Percentiles rank a stretch among this genome's conserved stretches.
These are phyloP conservation scores for Porites lutea DNA, from an alignment of 64 coral and sea anemone species.

Conservation along the genomic window DNA sequence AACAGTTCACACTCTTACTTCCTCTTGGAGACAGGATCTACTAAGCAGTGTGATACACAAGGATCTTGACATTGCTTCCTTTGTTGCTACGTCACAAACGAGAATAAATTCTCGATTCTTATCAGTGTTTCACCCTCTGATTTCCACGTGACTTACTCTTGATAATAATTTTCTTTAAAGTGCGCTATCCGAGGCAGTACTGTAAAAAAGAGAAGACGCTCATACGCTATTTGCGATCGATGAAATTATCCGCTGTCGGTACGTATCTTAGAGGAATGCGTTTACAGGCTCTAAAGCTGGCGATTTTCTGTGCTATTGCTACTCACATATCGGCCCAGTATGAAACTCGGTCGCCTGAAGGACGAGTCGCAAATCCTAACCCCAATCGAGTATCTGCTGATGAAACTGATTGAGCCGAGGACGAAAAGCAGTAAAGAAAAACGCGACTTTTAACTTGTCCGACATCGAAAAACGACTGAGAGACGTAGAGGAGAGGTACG, in stretches of 20 bases:
- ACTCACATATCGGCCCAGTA: neutral
- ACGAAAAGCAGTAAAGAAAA: slow-evolving; percentile 7
- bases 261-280: neutral
- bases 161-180: too few species aligned
- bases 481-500: neutral
- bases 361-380: neutral
- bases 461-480: slow-evolving; percentile 15
- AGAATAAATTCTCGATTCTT: too few species aligned
- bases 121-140: too few species aligned
- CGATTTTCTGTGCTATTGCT: neutral
- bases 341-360: neutral
- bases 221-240: neutral
- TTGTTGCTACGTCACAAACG: too few species aligned
- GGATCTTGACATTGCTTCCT: too few species aligned
- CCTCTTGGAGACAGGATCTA: too few species aligned
- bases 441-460: neutral
- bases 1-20: too few species aligned
- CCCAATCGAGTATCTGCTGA: neutral
- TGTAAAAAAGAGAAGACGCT: too few species aligned
- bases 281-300: neutral
- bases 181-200: too few species aligned
- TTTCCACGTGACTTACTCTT: too few species aligned
- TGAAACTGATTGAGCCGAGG: neutral
- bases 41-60: too few species aligned
- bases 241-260: neutral